These are phyloP conservation scores for Achroia grisella DNA, from an alignment of 1,140 invertebrate genomes.

Conservation along the genomic window DNA sequence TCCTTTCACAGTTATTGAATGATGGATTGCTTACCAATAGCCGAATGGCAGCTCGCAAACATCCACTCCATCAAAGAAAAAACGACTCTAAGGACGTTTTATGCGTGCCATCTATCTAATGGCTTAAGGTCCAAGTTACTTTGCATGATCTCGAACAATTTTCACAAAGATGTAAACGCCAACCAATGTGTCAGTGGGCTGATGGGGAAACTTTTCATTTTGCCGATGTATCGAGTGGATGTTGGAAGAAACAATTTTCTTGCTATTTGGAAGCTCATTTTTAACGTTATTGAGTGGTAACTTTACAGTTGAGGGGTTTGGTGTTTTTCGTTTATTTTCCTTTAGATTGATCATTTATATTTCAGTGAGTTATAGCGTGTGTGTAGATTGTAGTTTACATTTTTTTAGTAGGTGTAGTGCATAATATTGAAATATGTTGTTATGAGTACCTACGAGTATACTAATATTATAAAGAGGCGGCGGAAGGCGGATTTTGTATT, in stretches of 20 bases:
- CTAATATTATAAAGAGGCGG: too few relatives aligned
- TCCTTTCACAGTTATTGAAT: constrained; percentile 46
- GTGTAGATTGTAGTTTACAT: too few relatives aligned
- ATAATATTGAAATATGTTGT: too few relatives aligned
- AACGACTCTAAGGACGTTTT: constrained; percentile 31
- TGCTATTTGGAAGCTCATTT: constrained; percentile 60
- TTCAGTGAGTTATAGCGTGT: too few relatives aligned
- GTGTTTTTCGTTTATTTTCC: too few relatives aligned
- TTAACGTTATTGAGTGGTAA: constrained; percentile 65
- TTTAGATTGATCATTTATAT: too few relatives aligned
- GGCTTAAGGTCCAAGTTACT: constrained; percentile 51
- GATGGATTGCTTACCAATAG: constrained; percentile 60
- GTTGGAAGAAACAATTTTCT: constrained; percentile 65
- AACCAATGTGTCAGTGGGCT: constrained; percentile 65
- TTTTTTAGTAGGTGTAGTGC: too few relatives aligned
- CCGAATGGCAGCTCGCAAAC: constrained; percentile 49
- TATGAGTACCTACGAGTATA: too few relatives aligned
- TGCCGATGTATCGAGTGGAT: constrained; percentile 54
- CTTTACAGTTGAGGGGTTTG: constrained; percentile 13
- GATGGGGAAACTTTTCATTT: constrained; percentile 72
- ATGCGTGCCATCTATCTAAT: constrained; percentile 10
- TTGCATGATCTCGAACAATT: constrained; percentile 52
- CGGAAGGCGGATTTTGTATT: too few relatives aligned
- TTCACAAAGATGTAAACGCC: constrained; percentile 67
- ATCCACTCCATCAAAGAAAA: constrained; percentile 26